These are phyloP conservation scores for Himalopsyche tibetana DNA, from an alignment of 2,888 invertebrate genomes.

Conservation along the genomic window DNA sequence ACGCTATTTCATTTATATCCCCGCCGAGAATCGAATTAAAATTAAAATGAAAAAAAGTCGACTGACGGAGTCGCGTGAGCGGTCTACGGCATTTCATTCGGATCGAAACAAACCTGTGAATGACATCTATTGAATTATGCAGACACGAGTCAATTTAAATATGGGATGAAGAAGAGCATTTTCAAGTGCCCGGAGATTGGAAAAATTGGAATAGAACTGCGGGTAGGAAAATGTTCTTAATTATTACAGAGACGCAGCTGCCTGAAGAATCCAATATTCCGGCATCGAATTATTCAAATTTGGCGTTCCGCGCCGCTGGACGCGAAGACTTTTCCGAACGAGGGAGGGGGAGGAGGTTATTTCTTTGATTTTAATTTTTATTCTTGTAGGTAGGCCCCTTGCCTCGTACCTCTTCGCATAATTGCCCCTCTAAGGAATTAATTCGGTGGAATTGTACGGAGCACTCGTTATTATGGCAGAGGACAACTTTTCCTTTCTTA, in stretches of 20 bases:
- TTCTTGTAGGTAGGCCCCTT: slow-evolving; percentile 61
- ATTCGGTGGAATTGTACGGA: slow-evolving; percentile 65
- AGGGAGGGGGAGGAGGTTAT: slow-evolving; percentile 55
- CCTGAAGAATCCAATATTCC: slow-evolving; percentile 63
- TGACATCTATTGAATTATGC: slow-evolving; percentile 66
- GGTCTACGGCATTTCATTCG: slow-evolving; percentile 62
- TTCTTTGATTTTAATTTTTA: slow-evolving; percentile 66
- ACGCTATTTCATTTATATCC: slow-evolving; percentile 56
- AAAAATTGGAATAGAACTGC: slow-evolving; percentile 60
- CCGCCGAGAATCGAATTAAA: slow-evolving; percentile 57
- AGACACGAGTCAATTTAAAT: slow-evolving; percentile 66
- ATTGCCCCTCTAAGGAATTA: slow-evolving; percentile 66
- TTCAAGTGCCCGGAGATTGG: slow-evolving; percentile 53
- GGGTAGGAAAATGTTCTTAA: slow-evolving; percentile 65
- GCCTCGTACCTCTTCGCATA: slow-evolving; percentile 63
- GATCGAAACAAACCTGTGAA: slow-evolving; percentile 73
- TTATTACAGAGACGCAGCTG: slow-evolving; percentile 64
- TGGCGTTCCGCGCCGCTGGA: slow-evolving; percentile 62
- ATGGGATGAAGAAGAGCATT: slow-evolving; percentile 61
- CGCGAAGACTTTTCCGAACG: slow-evolving; percentile 44
- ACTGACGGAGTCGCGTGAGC: slow-evolving; percentile 54
- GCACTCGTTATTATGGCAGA: slow-evolving; percentile 62
- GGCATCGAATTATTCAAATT: slow-evolving; percentile 65
- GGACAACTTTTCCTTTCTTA: slow-evolving; percentile 60
- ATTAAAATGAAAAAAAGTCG: slow-evolving; percentile 54